Base-by-base conservation (phyloP, 2,888 invertebrate genomes). In the Caenorhabditis japonica region DNA sequence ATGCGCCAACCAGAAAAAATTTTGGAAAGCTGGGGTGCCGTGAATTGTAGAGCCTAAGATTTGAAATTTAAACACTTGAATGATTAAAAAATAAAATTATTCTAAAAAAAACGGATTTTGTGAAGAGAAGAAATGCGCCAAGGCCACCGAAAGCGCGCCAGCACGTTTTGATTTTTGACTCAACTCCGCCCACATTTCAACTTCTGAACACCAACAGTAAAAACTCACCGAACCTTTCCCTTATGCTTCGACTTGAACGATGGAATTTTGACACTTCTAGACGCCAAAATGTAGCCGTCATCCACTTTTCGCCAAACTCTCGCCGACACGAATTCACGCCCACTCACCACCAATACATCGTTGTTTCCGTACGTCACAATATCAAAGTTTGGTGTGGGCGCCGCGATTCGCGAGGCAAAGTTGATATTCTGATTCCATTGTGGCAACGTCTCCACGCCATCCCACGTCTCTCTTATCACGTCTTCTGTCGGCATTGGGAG, bases 361-460 rank as follows among this genome's bases (percentile, higher is more conserved):
- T 80, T 80, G 69, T 82, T 83, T n/a, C 81, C 84, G 60, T 84
- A 84, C 15, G 83, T 82, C 12, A 83, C 77, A 46, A 84, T 62
- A 62, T 84, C 82, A 17, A 79, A 77, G 46, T 84, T 64, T 1
- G 80, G 76, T 1, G 83, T 82, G 25, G 83, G 80, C n/a, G 55
- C 64, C 5, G 74, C 79, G 53, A 84, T 69, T 12, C 66, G 60
- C 10, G 64, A 43, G 3, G 82, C 82, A 55, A 81, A 84, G 17
- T 82, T 83, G 66, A 84, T 82, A 60, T 84, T 80, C 43, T 76
- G 69, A 58, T 84, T 84, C 84, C 84, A 84, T 53, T 80, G 58
- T 12, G 84, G 77, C 33, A 84, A 61, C 8, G 66, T 61, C 33
- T 66, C 71, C 62, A 75, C 76, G 51, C 74, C 76, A 0, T 75